phyloP scores from a whole-genome alignment of 2,797 vertebrate species.

The Amniataba percoides region DNA sequence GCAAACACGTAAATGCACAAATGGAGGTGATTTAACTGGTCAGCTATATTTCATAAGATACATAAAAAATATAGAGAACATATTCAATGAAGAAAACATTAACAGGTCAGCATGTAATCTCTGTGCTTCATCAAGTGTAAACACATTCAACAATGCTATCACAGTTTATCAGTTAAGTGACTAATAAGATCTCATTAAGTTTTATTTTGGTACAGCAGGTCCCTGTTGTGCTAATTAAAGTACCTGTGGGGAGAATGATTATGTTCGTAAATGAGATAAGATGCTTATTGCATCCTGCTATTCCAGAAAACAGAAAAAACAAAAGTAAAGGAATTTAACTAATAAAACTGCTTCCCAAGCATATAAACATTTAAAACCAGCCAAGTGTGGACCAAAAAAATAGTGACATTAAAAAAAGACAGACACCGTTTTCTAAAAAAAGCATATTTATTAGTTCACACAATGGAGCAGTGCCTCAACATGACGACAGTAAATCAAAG shows the following conservation, averaged over 20 bases:
- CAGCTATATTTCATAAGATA: neutral
- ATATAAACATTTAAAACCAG: neutral
- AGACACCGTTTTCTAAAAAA: conserved; percentile 60
- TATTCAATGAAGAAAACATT: neutral
- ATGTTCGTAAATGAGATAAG: neutral
- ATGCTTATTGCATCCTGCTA: neutral
- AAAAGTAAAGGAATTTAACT: neutral
- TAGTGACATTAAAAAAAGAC: conserved; percentile 15
- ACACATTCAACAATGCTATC: neutral
- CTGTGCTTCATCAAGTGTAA: neutral
- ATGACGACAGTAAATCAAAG: conserved; percentile 76
- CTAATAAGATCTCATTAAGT: neutral
- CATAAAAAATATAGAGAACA: neutral
- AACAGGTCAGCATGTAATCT: neutral
- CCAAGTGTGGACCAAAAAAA: neutral
- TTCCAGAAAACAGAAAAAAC: neutral
- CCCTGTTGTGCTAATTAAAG: neutral
- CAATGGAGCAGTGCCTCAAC: conserved; percentile 72
- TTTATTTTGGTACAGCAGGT: neutral
- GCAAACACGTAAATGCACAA: neutral
- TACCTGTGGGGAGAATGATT: neutral
- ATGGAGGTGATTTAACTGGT: neutral
- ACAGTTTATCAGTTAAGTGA: neutral
- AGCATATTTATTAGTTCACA: conserved; percentile 81
- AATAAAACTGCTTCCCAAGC: neutral